Base-by-base conservation (phyloP, 2,113 vertebrate genomes). In the Gambusia holbrooki region DNA sequence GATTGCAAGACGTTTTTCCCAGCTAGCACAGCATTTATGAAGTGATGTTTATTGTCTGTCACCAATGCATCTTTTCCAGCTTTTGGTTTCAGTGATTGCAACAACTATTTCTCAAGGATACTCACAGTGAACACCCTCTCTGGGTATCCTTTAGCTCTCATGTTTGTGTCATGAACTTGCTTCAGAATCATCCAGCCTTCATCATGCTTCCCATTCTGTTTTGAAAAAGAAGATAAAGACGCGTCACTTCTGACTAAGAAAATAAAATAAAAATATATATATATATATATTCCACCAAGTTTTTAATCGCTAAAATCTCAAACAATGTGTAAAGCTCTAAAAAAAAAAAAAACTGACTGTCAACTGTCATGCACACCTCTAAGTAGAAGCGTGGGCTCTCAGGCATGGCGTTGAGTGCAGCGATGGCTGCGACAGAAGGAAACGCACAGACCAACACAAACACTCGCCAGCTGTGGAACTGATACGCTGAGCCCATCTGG, bases 181-280 rank as follows among this genome's bases (percentile, higher is more conserved):
- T 99, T 99, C 87, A 99, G 94, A 83, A 99, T 96, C 98, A 99
- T 98, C 97, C 97, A 99, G 85, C 96, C 97, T 86, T 99, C 98
- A 0, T 99, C 98, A 0, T 99, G 97, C 73, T 98, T 99, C 32
- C 98, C 98, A 0, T 98, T 99, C 98, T 99, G 90, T 80, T 73
- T 2, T 15, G 22, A 27, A 33, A 70, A 58, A 11, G 25, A 58
- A 58, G 2, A n/a, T 25, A 3, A 58, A n/a, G 51, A 54, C 19
- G 19, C 11, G 17, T 11, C 10, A n/a, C 25, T n/a, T n/a, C 22
- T 7, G 7, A 58, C 7, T 11, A 58, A 58, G 25, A 58, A 58
- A 19, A 19, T 11, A 58, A 58, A 19, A 19, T 11, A n/a, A n/a
- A n/a, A n/a, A n/a, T n/a, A n/a, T n/a, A n/a, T n/a, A n/a, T n/a